phyloP scores from a whole-genome alignment of 2,113 vertebrate genomes.

The Sminthopsis crassicaudata region DNA sequence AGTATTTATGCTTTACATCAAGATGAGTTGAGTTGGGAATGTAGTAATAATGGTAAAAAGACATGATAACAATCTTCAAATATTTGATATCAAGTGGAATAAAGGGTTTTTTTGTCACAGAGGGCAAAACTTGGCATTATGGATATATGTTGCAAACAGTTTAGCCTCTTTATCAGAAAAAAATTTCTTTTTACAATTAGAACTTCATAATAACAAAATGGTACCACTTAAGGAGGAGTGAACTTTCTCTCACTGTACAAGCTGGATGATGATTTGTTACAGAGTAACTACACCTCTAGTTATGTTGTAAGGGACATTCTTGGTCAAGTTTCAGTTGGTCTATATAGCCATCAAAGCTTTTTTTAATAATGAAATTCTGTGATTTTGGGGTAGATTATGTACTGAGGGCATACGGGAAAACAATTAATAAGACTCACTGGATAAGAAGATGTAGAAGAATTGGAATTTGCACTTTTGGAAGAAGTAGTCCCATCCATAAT shows the following conservation, averaged over 20 bases:
- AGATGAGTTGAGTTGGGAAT: background rate
- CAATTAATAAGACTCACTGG: background rate
- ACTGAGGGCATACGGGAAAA: background rate
- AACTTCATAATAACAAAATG: background rate
- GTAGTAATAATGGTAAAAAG: background rate
- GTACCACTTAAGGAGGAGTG: background rate
- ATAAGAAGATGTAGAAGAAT: background rate
- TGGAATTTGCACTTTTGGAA: background rate
- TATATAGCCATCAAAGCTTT: background rate
- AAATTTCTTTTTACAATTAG: background rate
- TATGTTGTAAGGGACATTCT: background rate
- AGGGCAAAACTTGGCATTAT: background rate
- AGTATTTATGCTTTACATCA: background rate
- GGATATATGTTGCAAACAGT: background rate
- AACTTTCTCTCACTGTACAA: background rate
- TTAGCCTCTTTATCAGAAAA: background rate
- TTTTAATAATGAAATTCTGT: background rate
- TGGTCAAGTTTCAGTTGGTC: background rate
- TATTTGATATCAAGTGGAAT: background rate
- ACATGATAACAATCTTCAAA: background rate
- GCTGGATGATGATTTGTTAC: background rate
- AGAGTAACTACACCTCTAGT: background rate
- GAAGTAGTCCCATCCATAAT: background rate
- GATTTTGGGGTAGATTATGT: background rate
- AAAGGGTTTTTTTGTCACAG: background rate